Base-by-base conservation (phyloP, 2,797 vertebrate species). In the Lacerta viridis region DNA sequence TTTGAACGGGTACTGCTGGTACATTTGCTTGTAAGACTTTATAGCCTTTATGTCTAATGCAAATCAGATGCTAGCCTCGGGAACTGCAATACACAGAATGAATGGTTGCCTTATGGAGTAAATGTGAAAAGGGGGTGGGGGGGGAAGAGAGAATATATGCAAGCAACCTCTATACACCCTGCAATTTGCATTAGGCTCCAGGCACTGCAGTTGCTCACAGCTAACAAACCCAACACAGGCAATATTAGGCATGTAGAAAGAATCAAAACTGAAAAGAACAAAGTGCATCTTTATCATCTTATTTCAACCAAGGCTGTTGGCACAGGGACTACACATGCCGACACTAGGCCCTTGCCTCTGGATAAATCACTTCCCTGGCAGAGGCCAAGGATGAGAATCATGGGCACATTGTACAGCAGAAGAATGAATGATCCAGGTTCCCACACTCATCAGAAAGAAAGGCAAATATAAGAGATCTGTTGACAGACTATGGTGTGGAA, bases 261-360 rank as follows among this genome's bases (percentile, higher is more conserved):
- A 93, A 90, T 55, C 20, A 89, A 94, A 95, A 94, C 33, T 93
- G 92, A 93, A 29, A 91, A 83, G 87, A 88, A 87, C 88, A 91
- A 94, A 93, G 87, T 75, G 85, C 93, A 88, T 91, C 94, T 92
- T 93, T 93, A 96, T 92, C 93, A 91, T 79, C 64, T 91, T 91
- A 89, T 87, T 88, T 90, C 6, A 61, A 89, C 69, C 85, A 91
- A 17, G 85, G 78, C 83, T 90, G 87, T 0, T 0, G 90, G 87
- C 77, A 25, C 85, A 89, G 78, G 93, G 50, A 50, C 55, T 66
- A 46, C 69, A 55, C 83, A 66, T 75, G 88, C 90, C 91, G 89
- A 90, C 75, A 79, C 20, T 68, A 83, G 25, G 71, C 0, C 0
- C 84, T 93, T 89, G 92, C 91, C 90, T 90, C 92, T 92, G 91